These are phyloP conservation scores for Drosophila prosaltans DNA, from an alignment of 1,140 invertebrate genomes.

Conservation along the genomic window DNA sequence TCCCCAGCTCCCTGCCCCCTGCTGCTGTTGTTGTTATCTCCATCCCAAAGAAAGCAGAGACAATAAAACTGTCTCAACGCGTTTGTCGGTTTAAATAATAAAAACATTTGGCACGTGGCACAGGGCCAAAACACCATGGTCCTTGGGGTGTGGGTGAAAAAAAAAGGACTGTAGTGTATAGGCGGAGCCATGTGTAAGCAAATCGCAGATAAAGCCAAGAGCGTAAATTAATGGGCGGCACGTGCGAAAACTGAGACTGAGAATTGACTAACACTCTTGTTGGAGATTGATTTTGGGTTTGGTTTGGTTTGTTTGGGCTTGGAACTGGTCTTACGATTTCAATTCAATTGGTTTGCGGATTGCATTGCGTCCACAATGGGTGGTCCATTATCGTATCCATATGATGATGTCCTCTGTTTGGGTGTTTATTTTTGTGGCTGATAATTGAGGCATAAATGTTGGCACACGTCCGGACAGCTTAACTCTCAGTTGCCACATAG, in stretches of 20 bases:
- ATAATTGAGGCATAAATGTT: conserved; percentile 79
- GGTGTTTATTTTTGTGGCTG: conserved; percentile 49
- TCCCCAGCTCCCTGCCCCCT: not conserved
- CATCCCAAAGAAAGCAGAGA: conserved; percentile 39
- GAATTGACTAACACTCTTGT: conserved; percentile 15
- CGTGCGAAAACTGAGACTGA: conserved; percentile 52
- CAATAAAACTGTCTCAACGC: conserved; percentile 67
- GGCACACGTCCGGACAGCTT: conserved; percentile 59
- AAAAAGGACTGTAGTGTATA: conserved; percentile 1
- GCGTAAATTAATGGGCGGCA: conserved; percentile 78
- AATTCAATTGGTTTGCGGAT: conserved; percentile 46
- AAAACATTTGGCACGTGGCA: conserved; percentile 80
- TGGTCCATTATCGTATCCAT: conserved; percentile 68
- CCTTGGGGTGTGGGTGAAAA: not conserved
- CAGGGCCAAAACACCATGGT: conserved; percentile 20
- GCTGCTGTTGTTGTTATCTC: conserved; percentile 44
- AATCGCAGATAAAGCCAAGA: conserved; percentile 71
- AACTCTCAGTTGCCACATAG: conserved; percentile 47
- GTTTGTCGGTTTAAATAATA: conserved; percentile 81
- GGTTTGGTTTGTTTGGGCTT: conserved; percentile 19
- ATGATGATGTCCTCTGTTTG: conserved; percentile 31
- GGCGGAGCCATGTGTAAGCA: conserved; percentile 60
- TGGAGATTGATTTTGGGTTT: conserved; percentile 26
- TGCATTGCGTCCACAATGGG: conserved; percentile 53
- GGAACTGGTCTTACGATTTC: conserved; percentile 57